These are phyloP conservation scores for Trogon surrucura DNA, from an alignment of 2,113 vertebrate genomes.

Conservation along the genomic window DNA sequence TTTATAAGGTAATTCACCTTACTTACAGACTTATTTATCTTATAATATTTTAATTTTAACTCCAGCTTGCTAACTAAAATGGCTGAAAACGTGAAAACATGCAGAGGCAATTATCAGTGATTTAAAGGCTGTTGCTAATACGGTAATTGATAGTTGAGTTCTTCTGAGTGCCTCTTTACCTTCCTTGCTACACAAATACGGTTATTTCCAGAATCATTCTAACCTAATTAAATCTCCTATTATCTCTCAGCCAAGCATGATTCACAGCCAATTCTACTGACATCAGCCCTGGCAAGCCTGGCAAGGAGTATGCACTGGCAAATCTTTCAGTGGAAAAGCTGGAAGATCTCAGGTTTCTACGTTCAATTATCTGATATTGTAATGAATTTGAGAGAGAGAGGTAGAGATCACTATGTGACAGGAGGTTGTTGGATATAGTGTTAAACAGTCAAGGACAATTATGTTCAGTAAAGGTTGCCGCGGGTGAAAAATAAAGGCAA, in stretches of 20 bases:
- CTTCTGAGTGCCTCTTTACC: not conserved
- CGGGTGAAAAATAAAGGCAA: not conserved
- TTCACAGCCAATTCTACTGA: not conserved
- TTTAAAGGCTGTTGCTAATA: slow-evolving; percentile 7
- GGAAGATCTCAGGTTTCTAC: not conserved
- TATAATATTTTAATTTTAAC: not conserved
- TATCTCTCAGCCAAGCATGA: not conserved
- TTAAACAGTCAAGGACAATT: not conserved
- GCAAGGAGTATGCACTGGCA: not conserved
- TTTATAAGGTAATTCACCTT: not conserved
- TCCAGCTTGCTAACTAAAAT: not conserved
- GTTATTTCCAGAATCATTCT: not conserved
- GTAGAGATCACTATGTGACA: not conserved
- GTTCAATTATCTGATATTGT: not conserved
- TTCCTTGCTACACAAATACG: slow-evolving; percentile 12
- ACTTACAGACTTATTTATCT: not conserved
- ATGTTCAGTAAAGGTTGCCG: not conserved
- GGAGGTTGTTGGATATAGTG: not conserved
- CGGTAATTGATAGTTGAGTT: slow-evolving; percentile 5
- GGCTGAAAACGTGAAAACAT: not conserved
- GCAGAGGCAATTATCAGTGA: not conserved
- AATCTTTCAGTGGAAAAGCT: not conserved
- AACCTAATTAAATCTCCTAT: slow-evolving; percentile 7
- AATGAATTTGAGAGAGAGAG: not conserved
- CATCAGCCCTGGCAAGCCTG: not conserved